These are phyloP conservation scores for Urocolius indicus DNA, from an alignment of 2,113 vertebrate genomes.

Conservation along the genomic window DNA sequence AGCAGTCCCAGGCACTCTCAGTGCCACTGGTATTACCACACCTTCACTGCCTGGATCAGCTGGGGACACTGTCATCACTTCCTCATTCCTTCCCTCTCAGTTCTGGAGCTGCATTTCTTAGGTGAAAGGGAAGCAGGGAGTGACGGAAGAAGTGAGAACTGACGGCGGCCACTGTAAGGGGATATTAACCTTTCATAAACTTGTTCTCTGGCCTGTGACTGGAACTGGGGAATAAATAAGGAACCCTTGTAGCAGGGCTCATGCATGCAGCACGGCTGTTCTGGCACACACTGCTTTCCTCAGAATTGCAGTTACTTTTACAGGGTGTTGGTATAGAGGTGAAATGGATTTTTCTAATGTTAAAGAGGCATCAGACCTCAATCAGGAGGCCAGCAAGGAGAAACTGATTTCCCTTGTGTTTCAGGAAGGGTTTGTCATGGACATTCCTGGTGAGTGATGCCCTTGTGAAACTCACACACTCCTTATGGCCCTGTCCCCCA, in stretches of 20 bases:
- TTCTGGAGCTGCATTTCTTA: neutral
- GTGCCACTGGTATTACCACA: accelerated
- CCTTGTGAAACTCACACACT: neutral
- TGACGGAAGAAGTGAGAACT: constrained; percentile 7
- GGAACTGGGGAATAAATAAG: constrained; percentile 3
- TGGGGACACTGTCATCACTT: neutral
- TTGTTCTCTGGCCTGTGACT: constrained; percentile 51
- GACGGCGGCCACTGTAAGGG: constrained; percentile 52
- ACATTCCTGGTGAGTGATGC: neutral
- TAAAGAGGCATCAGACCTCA: neutral
- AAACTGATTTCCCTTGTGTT: accelerated
- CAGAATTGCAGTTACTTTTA: constrained; percentile 1
- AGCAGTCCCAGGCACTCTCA: neutral
- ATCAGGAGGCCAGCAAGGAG: neutral
- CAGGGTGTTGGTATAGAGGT: neutral
- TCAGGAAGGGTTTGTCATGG: neutral
- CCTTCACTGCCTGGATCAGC: neutral
- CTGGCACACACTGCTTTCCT: neutral
- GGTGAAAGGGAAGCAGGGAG: neutral
- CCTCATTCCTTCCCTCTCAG: neutral
- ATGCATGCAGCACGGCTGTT: neutral
- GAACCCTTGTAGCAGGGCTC: neutral
- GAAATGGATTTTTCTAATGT: neutral
- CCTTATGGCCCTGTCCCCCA: neutral
- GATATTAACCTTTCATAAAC: constrained; percentile 63